A percentile compares a stretch with the other conserved stretches of the same genome.
Evolutionary conservation across 1,140 invertebrate species (phyloP).

Genomic region (Matsumurasca onukii): DNA sequence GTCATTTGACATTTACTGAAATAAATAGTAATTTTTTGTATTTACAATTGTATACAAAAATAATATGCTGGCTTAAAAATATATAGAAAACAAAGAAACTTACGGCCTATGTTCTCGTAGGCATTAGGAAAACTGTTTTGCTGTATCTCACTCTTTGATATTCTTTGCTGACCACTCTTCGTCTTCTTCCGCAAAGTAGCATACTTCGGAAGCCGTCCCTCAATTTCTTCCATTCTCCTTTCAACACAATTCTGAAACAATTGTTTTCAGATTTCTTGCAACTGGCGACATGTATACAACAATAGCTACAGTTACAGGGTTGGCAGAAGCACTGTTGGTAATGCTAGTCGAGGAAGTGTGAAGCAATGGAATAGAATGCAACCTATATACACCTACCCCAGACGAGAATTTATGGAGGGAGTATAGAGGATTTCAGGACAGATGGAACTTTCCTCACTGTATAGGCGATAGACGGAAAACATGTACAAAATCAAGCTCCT

Average conservation of each 20-base stretch:
- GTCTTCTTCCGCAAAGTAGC: neutral
- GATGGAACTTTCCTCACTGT: too few relatives aligned
- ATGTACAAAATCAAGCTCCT: too few relatives aligned
- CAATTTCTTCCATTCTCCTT: conserved; percentile 3
- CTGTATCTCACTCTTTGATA: neutral
- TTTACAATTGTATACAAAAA: too few relatives aligned
- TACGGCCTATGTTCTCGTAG: neutral
- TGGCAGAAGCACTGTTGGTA: conserved; percentile 41
- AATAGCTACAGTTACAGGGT: conserved; percentile 42
- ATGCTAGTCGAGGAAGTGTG: conserved; percentile 44
- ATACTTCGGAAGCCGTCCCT: neutral
- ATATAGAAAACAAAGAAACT: too few relatives aligned
- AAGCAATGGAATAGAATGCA: conserved; percentile 43
- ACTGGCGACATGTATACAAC: conserved; percentile 5
- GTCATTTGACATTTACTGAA: too few relatives aligned
- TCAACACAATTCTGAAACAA: conserved; percentile 2
- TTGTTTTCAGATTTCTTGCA: neutral
- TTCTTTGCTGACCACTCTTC: neutral
- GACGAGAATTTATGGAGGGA: conserved; percentile 40
- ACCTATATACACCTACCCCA: conserved; percentile 38
- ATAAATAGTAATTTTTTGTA: too few relatives aligned
- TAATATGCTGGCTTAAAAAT: too few relatives aligned
- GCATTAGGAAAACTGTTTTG: neutral
- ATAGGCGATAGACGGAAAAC: too few relatives aligned
- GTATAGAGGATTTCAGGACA: conserved; percentile 43